Percentiles rank a stretch among this genome's conserved stretches.
phyloP scores from a whole-genome alignment of 2,797 vertebrate genomes.

The Darevskia nairensis region DNA sequence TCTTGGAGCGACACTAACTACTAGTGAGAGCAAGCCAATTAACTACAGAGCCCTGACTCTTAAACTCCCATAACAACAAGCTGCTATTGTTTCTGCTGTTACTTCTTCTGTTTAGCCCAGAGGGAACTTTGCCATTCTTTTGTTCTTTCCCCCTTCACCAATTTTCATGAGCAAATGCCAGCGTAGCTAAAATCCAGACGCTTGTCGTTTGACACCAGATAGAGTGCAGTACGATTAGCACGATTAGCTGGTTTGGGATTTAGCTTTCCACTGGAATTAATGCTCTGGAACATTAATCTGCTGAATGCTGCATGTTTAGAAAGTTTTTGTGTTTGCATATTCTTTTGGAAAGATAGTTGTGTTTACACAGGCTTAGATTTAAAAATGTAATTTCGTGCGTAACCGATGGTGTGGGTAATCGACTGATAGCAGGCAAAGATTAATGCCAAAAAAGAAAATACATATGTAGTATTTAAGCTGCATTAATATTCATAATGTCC shows the following conservation, averaged over 20 bases:
- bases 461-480: conserved; percentile 43
- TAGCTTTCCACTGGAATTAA: conserved; percentile 40
- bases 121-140: conserved; percentile 7
- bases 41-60: neutral
- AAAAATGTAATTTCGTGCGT: conserved; percentile 19
- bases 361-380: conserved; percentile 46
- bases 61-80: neutral
- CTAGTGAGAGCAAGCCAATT: conserved; percentile 21
- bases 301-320: conserved; percentile 24
- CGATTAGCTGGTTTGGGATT: neutral
- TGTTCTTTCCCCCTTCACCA: neutral
- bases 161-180: conserved; percentile 29
- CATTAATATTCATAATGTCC: conserved; percentile 36
- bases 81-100: conserved; percentile 33
- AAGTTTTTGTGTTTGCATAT: conserved; percentile 41
- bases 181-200: conserved; percentile 22
- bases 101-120: conserved; percentile 22
- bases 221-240: conserved; percentile 14
- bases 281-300: conserved; percentile 45
- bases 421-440: conserved; percentile 39
- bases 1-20: neutral
- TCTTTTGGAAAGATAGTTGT: conserved; percentile 41
- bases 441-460: conserved; percentile 48
- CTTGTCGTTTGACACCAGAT: conserved; percentile 13
- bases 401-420: conserved; percentile 45